Percentiles rank a stretch among this genome's conserved stretches.
Conservation (phyloP, 2,113 vertebrate species). For the Mesoclemmys tuberculata region DNA sequence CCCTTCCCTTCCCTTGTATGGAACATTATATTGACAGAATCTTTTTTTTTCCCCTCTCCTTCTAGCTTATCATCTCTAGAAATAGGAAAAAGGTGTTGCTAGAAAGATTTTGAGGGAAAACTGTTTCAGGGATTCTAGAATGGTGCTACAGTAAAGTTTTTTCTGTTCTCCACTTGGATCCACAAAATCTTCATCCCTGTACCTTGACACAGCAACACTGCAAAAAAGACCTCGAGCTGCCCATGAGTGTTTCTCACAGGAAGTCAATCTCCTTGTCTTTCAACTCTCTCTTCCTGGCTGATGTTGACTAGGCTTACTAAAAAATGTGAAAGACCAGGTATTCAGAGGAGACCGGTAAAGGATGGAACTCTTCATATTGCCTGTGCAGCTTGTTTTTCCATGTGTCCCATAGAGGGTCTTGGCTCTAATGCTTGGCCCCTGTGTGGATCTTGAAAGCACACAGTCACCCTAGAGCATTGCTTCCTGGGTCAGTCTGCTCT, state of each 20-base stretch:
- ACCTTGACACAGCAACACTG: neutral
- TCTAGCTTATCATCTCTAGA: neutral
- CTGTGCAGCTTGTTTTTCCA: neutral
- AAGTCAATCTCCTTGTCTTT: neutral
- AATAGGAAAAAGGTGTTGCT: neutral
- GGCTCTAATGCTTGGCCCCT: neutral
- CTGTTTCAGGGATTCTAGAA: neutral
- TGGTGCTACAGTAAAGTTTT: neutral
- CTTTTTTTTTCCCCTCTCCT: neutral
- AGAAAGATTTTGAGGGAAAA: neutral
- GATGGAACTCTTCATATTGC: neutral
- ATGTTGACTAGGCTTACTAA: neutral
- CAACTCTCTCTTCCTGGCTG: neutral
- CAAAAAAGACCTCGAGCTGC: neutral
- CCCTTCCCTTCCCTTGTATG: too few species aligned
- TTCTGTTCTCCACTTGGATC: constrained; percentile 3
- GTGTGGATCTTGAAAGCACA: neutral
- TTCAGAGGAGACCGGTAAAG: neutral
- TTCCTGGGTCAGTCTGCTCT: neutral
- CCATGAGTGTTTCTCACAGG: too few species aligned
- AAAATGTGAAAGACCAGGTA: neutral
- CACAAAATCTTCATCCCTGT: neutral
- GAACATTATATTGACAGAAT: neutral
- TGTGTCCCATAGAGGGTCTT: neutral
- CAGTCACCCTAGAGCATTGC: neutral